Percentiles rank a stretch among this genome's conserved stretches.
These are phyloP conservation scores for Latrodectus geometricus DNA, from an alignment of 1,140 invertebrate genomes.

Conservation along the genomic window DNA sequence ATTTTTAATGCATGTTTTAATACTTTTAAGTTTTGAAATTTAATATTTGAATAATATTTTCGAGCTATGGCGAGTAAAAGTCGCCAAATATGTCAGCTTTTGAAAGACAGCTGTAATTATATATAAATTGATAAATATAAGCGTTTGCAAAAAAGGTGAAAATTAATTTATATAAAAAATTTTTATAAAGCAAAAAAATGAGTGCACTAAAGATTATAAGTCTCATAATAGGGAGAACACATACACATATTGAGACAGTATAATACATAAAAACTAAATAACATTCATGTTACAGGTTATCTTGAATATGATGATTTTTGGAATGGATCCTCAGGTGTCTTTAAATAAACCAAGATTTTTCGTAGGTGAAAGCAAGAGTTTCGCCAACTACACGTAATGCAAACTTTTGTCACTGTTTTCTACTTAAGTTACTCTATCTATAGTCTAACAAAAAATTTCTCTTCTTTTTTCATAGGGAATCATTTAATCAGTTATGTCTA, in stretches of 20 bases:
- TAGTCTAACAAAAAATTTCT: not conserved
- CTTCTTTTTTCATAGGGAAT: not conserved
- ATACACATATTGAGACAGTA: not conserved
- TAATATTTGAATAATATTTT: too few species aligned
- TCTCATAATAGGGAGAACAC: not conserved
- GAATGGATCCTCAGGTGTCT: constrained; percentile 70
- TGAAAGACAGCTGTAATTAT: too few species aligned
- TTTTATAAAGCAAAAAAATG: not conserved
- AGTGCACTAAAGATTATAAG: not conserved
- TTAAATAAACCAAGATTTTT: constrained; percentile 69
- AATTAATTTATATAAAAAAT: not conserved
- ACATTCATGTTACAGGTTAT: constrained; percentile 59
- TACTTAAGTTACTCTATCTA: not conserved
- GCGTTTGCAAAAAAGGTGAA: too few species aligned
- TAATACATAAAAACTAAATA: not conserved
- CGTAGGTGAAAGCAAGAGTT: constrained; percentile 62
- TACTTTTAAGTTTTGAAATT: too few species aligned
- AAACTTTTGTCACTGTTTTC: not conserved
- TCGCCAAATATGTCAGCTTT: too few species aligned
- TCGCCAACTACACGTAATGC: constrained; percentile 11
- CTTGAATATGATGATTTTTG: constrained; percentile 70
- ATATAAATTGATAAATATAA: too few species aligned
- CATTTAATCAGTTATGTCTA: not conserved
- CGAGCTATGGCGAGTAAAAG: too few species aligned
- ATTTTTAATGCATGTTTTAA: too few species aligned